phyloP scores from a whole-genome alignment of 1,140 invertebrate genomes.

The Penaeus chinensis region DNA sequence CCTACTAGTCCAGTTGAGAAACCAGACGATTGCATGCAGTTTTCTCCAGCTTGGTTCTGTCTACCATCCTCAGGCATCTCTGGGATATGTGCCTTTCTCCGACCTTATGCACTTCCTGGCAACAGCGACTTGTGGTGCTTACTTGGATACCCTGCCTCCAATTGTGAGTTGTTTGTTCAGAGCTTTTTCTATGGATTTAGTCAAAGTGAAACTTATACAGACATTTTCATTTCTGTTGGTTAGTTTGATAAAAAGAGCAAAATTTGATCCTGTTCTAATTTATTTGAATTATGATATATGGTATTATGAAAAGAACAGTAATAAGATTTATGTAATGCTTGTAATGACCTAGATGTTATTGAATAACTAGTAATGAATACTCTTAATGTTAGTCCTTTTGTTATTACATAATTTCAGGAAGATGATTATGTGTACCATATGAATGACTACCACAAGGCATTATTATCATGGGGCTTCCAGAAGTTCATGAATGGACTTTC shows the following conservation, averaged over 20 bases:
- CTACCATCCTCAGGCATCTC: slow-evolving; percentile 77
- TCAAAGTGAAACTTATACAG: too few species aligned
- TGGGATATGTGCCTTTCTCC: slow-evolving; percentile 70
- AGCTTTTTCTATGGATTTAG: too few species aligned
- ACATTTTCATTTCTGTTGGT: too few species aligned
- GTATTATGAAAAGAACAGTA: too few species aligned
- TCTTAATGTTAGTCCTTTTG: background rate
- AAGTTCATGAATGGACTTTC: slow-evolving; percentile 56
- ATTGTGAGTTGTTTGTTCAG: slow-evolving; percentile 64
- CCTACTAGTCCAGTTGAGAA: slow-evolving; percentile 80
- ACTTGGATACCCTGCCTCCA: slow-evolving; percentile 73
- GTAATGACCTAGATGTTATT: too few species aligned
- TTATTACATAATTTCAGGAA: slow-evolving; percentile 66
- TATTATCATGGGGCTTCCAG: slow-evolving; percentile 83
- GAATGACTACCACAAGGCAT: slow-evolving; percentile 80
- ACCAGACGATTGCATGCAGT: slow-evolving; percentile 81
- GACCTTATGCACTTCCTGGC: slow-evolving; percentile 85
- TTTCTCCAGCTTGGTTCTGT: slow-evolving; percentile 81
- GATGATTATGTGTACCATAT: slow-evolving; percentile 70
- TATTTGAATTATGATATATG: too few species aligned
- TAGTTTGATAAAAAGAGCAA: too few species aligned
- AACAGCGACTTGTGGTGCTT: slow-evolving; percentile 82
- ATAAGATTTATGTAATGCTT: too few species aligned
- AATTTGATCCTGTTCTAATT: too few species aligned
- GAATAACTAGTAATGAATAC: too few species aligned